Conservation (phyloP, 2,113 vertebrate genomes). For the Limanda limanda region DNA sequence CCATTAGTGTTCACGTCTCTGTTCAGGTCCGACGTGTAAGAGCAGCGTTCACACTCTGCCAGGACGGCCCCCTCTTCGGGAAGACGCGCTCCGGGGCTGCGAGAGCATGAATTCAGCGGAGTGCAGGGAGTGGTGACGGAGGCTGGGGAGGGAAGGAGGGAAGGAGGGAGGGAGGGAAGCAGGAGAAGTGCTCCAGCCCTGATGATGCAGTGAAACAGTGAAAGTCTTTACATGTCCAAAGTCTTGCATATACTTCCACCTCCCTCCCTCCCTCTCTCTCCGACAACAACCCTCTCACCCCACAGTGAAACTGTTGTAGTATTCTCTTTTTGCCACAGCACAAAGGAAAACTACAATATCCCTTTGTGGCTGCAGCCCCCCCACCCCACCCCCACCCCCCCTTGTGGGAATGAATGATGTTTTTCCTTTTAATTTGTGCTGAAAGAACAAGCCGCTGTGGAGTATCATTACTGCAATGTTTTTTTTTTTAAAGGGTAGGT, state of each 20-base stretch:
- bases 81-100: slow-evolving; percentile 34
- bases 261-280: slow-evolving; percentile 15
- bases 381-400: not conserved
- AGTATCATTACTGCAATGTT: slow-evolving; percentile 47
- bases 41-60: slow-evolving; percentile 63
- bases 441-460: slow-evolving; percentile 52
- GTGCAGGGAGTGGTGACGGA: slow-evolving; percentile 35
- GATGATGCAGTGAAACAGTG: slow-evolving; percentile 65
- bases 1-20: slow-evolving; percentile 80
- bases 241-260: not conserved
- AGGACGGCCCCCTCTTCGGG: slow-evolving; percentile 33
- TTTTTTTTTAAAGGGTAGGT: slow-evolving; percentile 40
- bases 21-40: slow-evolving; percentile 71
- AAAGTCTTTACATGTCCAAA: slow-evolving; percentile 62
- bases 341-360: slow-evolving; percentile 63
- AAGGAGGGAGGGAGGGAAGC: not conserved
- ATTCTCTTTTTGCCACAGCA: slow-evolving; percentile 49
- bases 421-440: slow-evolving; percentile 40
- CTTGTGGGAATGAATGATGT: slow-evolving; percentile 49
- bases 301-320: slow-evolving; percentile 18
- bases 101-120: slow-evolving; percentile 40
- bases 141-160: slow-evolving; percentile 2
- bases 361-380: slow-evolving; percentile 61
- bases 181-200: slow-evolving; percentile 37
- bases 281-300: slow-evolving; percentile 31